Percentiles rank a stretch among this genome's conserved stretches.
Evolutionary conservation across 2,797 vertebrate species (phyloP).

Genomic region (Syndactyla subalaris): DNA sequence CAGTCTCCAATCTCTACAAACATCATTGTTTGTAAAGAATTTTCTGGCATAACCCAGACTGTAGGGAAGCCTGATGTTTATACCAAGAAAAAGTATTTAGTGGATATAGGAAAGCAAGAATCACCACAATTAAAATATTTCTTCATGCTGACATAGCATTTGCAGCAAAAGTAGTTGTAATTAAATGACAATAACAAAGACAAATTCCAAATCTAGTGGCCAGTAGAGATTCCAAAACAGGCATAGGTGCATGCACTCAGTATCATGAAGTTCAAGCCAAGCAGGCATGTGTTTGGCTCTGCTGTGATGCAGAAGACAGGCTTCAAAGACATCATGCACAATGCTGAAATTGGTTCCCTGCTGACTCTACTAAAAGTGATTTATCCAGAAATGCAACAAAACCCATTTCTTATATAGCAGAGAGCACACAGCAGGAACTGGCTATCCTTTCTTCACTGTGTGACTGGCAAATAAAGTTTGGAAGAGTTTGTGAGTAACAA

Average conservation of each 20-base stretch:
- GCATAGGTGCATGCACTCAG: neutral
- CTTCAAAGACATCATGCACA: neutral
- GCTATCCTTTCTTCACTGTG: neutral
- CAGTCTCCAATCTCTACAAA: neutral
- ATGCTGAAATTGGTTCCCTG: neutral
- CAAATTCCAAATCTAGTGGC: neutral
- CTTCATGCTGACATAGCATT: neutral
- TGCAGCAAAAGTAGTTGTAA: neutral
- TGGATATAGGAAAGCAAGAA: neutral
- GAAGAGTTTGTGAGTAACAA: neutral
- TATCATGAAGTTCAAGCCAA: neutral
- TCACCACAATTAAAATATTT: neutral
- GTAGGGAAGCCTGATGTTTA: neutral
- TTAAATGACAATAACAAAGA: neutral
- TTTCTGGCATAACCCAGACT: neutral
- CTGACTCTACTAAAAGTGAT: neutral
- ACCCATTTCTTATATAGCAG: neutral
- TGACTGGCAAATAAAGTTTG: neutral
- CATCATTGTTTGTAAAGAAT: neutral
- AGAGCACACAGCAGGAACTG: neutral
- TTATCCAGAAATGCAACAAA: neutral
- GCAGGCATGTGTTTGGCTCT: neutral
- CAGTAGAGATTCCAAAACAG: neutral
- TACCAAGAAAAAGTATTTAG: neutral
- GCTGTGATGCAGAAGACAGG: neutral